A percentile compares a stretch with the other conserved stretches of the same genome.
These are phyloP conservation scores for Aricia agestis DNA, from an alignment of 1,140 invertebrate species.

Conservation along the genomic window DNA sequence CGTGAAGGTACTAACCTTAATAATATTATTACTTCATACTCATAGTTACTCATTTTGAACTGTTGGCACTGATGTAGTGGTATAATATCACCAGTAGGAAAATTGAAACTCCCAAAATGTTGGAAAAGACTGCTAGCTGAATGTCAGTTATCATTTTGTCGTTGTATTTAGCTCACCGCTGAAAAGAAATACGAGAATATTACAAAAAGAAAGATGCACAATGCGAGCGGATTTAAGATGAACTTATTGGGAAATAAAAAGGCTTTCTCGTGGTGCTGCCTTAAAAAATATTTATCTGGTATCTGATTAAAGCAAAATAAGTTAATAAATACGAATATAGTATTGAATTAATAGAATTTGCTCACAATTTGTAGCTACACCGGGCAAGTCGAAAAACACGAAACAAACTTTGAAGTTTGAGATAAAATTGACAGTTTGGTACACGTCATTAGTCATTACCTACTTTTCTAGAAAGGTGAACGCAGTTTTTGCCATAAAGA, in stretches of 20 bases:
- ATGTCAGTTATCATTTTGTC: conserved; percentile 94
- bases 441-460: too few relatives aligned
- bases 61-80: conserved; percentile 97
- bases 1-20: background rate
- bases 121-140: conserved; percentile 96
- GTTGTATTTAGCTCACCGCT: background rate
- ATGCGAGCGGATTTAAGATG: background rate
- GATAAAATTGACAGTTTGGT: too few relatives aligned
- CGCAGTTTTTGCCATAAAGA: too few relatives aligned
- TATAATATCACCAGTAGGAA: conserved; percentile 97
- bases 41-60: conserved; percentile 74
- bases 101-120: conserved; percentile 93
- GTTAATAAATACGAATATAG: background rate
- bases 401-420: too few relatives aligned
- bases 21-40: conserved; percentile 3
- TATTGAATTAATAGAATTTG: background rate
- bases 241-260: background rate
- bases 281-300: background rate
- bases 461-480: too few relatives aligned
- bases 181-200: conserved; percentile 14
- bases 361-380: background rate
- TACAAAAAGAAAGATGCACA: background rate
- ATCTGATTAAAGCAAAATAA: background rate
- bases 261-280: background rate
- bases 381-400: background rate